These are phyloP conservation scores for Catalaphyllia jardinei DNA, from an alignment of 64 coral and sea anemone genomes.

Conservation along the genomic window DNA sequence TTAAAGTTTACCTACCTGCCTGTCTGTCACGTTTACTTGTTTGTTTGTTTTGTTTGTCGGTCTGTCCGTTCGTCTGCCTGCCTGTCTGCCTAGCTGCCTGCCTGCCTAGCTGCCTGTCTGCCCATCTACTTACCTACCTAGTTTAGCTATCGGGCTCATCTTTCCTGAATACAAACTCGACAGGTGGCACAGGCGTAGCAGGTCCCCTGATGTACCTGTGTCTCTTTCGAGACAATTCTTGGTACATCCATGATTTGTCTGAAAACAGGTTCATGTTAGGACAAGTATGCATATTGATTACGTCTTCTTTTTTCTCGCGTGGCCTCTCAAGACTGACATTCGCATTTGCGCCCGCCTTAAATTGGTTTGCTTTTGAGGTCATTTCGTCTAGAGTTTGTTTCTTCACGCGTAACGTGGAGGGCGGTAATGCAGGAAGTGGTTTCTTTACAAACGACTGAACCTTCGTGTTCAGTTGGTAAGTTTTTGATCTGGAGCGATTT, in stretches of 20 bases:
- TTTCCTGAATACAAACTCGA: constrained; percentile 18
- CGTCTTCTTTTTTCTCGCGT: not conserved
- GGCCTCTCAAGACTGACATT: not conserved
- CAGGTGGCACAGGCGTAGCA: constrained; percentile 14
- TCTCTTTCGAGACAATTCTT: constrained; percentile 1
- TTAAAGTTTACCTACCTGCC: too few species aligned
- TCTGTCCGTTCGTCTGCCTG: too few species aligned
- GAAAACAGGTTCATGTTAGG: constrained; percentile 2
- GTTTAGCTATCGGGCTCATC: not conserved
- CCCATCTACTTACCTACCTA: too few species aligned
- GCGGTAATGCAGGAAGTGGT: constrained; percentile 21
- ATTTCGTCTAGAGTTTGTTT: not conserved
- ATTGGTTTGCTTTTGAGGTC: not conserved
- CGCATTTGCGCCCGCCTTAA: not conserved
- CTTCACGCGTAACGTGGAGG: constrained; percentile 7
- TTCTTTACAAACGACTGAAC: constrained; percentile 19
- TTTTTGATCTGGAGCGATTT: not conserved
- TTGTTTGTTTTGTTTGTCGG: too few species aligned
- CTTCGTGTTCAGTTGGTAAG: not conserved
- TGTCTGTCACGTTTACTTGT: too few species aligned
- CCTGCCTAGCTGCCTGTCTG: too few species aligned
- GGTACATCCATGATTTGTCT: constrained; percentile 35
- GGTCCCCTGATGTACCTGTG: constrained; percentile 21
- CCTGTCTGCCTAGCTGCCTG: too few species aligned
- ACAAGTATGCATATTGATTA: constrained; percentile 30